Percentiles rank a stretch among this genome's conserved stretches.
Evolutionary conservation across 2,113 vertebrate species (phyloP).

Genomic region (Epinephelus moara): DNA sequence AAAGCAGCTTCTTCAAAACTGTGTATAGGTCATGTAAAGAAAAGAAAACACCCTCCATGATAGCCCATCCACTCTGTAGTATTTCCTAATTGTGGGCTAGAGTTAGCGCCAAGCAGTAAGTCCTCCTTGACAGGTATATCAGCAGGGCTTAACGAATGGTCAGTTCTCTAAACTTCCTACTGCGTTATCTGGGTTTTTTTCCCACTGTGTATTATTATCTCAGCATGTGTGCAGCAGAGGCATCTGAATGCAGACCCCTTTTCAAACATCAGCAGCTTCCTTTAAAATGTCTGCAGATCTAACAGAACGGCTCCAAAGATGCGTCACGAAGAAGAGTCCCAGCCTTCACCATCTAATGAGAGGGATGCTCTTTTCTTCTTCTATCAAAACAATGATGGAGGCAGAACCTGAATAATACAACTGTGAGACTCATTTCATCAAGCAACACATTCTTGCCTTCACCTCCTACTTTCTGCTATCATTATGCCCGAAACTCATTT

Average conservation of each 20-base stretch:
- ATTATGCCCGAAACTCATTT: conserved; percentile 47
- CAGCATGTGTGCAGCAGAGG: conserved; percentile 8
- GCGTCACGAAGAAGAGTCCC: conserved; percentile 36
- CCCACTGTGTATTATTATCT: conserved; percentile 37
- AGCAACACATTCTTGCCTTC: conserved; percentile 35
- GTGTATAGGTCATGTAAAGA: background rate
- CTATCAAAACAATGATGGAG: conserved; percentile 49
- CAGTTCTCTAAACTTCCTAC: background rate
- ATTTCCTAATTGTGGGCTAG: no score
- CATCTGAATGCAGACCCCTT: background rate
- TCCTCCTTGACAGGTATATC: conserved; percentile 2
- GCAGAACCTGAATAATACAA: conserved; percentile 57
- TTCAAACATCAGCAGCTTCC: conserved; percentile 15
- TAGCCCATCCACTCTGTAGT: background rate
- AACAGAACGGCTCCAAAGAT: conserved; percentile 27
- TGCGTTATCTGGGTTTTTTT: background rate
- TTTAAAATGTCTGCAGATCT: conserved; percentile 33
- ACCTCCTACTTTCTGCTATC: conserved; percentile 30
- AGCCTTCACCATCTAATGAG: conserved; percentile 49
- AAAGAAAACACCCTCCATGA: background rate
- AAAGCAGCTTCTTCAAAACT: no score
- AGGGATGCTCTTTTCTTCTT: conserved; percentile 37
- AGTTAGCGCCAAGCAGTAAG: background rate
- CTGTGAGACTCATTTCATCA: conserved; percentile 39
- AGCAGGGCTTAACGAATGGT: background rate